These are phyloP conservation scores for Machaerirhynchus nigripectus DNA, from an alignment of 2,113 vertebrate genomes.

Conservation along the genomic window DNA sequence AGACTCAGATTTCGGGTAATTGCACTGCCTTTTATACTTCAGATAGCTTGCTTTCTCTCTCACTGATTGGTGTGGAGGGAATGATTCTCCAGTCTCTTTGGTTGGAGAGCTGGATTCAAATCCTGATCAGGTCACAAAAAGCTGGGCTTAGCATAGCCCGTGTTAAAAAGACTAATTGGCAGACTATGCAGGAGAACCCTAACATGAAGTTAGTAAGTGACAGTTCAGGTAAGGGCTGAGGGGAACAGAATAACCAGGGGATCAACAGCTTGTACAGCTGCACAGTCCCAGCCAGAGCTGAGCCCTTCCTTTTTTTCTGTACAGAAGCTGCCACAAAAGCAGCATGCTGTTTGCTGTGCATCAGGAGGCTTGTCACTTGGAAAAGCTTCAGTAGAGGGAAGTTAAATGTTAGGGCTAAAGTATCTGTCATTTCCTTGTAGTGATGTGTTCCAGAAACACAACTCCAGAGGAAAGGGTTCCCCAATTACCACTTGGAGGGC, in stretches of 20 bases:
- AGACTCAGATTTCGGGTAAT: constrained; percentile 85
- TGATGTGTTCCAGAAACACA: neutral
- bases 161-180: neutral
- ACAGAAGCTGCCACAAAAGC: neutral
- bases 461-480: neutral
- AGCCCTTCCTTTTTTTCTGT: neutral
- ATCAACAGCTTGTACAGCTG: neutral
- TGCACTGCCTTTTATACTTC: constrained; percentile 71
- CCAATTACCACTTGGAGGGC: neutral
- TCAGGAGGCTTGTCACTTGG: neutral
- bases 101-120: constrained; percentile 50
- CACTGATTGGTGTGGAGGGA: constrained; percentile 67
- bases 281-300: neutral
- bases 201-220: neutral
- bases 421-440: neutral
- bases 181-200: neutral
- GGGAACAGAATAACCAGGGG: neutral
- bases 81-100: constrained; percentile 34
- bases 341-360: neutral
- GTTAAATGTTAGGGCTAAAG: neutral
- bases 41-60: constrained; percentile 69
- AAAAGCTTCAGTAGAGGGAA: neutral
- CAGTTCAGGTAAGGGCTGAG: neutral
- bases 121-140: constrained; percentile 9
- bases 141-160: neutral